Evolutionary conservation across 2,888 invertebrate genomes (phyloP).

Genomic region (Prosopocoilus inquinatus): DNA sequence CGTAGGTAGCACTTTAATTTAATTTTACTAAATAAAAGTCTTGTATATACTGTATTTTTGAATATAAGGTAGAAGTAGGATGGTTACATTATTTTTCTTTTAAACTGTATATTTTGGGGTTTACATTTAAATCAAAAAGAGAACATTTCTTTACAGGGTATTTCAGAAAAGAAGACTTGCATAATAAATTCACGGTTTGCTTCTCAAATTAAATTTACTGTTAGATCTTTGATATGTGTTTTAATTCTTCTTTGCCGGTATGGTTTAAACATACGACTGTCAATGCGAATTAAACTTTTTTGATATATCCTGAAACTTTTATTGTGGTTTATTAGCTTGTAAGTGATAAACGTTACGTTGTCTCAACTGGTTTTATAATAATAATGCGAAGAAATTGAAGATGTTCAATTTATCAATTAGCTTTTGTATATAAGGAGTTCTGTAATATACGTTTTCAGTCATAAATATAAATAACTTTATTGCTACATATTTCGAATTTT

Average conservation of each 20-base stretch:
- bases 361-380: slow-evolving; percentile 10
- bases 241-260: background rate
- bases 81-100: slow-evolving; percentile 8
- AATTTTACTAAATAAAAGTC: slow-evolving; percentile 14
- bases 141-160: slow-evolving; percentile 9
- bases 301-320: slow-evolving; percentile 4
- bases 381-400: slow-evolving; percentile 5
- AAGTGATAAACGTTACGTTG: slow-evolving; percentile 5
- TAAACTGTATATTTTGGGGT: slow-evolving; percentile 20
- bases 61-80: slow-evolving; percentile 23
- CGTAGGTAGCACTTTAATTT: slow-evolving; percentile 4
- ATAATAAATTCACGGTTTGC: no score
- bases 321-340: slow-evolving; percentile 5
- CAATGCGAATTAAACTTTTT: background rate
- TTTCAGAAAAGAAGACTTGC: background rate
- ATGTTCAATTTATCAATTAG: slow-evolving; percentile 20
- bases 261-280: background rate
- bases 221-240: background rate
- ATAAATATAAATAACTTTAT: slow-evolving; percentile 17
- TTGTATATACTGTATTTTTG: slow-evolving; percentile 38
- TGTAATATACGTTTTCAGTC: slow-evolving; percentile 23
- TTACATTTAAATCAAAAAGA: slow-evolving; percentile 6
- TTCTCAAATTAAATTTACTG: background rate
- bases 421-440: slow-evolving; percentile 31
- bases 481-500: slow-evolving; percentile 10